A percentile compares a stretch with the other conserved stretches of the same genome.
Evolutionary conservation across 1,140 invertebrate species (phyloP).

Genomic region (Anastrepha obliqua): DNA sequence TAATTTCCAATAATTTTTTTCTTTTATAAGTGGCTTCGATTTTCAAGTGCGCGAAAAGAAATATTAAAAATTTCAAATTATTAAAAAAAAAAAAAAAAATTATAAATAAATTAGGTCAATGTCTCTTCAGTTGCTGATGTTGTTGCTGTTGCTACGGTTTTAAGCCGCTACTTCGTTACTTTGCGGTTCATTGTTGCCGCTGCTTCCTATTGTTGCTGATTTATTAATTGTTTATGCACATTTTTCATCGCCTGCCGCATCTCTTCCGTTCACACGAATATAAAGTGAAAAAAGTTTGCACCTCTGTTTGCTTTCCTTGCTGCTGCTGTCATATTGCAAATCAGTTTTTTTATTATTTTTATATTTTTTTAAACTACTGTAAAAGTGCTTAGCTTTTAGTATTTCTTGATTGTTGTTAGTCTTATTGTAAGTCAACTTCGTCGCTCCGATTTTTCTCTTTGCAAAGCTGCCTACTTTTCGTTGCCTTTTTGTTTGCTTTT

Average conservation of each 20-base stretch:
- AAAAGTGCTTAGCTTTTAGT: background rate
- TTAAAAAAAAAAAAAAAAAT: too few species aligned
- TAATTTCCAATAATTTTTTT: too few species aligned
- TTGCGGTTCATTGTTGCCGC: background rate
- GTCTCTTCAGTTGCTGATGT: constrained; percentile 6
- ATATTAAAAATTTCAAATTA: too few species aligned
- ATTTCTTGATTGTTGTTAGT: background rate
- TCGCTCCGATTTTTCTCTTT: background rate
- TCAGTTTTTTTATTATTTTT: background rate
- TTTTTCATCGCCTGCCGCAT: constrained; percentile 38
- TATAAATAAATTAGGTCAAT: constrained; percentile 5
- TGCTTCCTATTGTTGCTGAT: constrained; percentile 40
- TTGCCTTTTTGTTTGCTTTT: background rate
- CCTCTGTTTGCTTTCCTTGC: background rate
- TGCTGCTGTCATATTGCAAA: too few species aligned
- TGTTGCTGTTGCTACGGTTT: constrained; percentile 17
- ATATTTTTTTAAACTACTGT: background rate
- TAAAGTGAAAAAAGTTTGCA: background rate
- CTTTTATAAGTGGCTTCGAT: too few species aligned
- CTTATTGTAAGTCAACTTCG: too few species aligned
- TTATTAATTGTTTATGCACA: constrained; percentile 50
- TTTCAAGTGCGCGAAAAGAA: too few species aligned
- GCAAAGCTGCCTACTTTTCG: constrained; percentile 11
- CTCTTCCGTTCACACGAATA: constrained; percentile 36
- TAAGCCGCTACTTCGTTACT: constrained; percentile 3